Evolutionary conservation across 1,140 invertebrate genomes (phyloP).

Genomic region (Drosophila subpulchrella): DNA sequence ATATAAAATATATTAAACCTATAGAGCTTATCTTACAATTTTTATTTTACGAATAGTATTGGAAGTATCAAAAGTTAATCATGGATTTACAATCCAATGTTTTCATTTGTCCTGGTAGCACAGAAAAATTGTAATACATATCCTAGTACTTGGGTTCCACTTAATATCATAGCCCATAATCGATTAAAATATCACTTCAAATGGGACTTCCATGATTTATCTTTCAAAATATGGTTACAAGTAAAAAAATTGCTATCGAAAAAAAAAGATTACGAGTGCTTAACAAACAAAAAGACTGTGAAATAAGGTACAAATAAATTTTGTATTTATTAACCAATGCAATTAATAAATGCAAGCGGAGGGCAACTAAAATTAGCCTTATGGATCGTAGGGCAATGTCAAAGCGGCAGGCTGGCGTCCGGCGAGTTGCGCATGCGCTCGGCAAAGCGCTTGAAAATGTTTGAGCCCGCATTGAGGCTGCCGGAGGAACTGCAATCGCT

Average conservation of each 20-base stretch:
- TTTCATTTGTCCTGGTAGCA: no score
- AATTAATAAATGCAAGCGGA: conserved; percentile 68
- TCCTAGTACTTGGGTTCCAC: no score
- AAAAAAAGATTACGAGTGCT: neutral
- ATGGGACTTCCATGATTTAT: neutral
- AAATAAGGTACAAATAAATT: conserved; percentile 50
- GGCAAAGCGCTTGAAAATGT: conserved; percentile 81
- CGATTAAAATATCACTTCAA: no score
- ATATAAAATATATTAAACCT: no score
- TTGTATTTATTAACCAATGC: conserved; percentile 70
- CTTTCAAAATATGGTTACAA: neutral
- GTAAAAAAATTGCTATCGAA: neutral
- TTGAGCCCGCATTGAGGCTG: conserved; percentile 71
- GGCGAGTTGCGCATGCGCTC: conserved; percentile 72
- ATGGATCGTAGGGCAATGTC: conserved; percentile 12
- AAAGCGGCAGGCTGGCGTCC: conserved; percentile 42
- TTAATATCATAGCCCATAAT: no score
- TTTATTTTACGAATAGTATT: no score
- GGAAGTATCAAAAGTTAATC: no score
- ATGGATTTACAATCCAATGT: no score
- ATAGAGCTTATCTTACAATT: no score
- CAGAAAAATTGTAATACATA: no score
- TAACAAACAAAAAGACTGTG: conserved; percentile 36
- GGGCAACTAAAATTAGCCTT: conserved; percentile 43
- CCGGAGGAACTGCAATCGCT: conserved; percentile 43